phyloP scores from a whole-genome alignment of 2,113 vertebrate genomes.

The Fregata magnificens region DNA sequence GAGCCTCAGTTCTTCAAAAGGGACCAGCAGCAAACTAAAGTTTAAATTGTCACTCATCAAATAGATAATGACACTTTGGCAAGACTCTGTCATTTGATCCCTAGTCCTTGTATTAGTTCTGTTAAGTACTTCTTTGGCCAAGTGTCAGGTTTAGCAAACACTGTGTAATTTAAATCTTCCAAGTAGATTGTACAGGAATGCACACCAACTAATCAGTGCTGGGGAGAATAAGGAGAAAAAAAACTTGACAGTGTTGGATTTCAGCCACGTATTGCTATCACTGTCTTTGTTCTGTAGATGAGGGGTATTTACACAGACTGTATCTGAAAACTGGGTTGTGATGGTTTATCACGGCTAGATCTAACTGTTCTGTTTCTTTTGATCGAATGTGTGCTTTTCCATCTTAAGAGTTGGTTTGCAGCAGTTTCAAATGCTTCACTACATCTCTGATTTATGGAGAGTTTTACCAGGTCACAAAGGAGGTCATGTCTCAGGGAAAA shows the following conservation, averaged over 20 bases:
- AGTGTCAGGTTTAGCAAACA: conserved; percentile 68
- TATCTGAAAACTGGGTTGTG: background rate
- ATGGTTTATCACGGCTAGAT: background rate
- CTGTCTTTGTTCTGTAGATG: background rate
- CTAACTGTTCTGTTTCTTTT: background rate
- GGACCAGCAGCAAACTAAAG: background rate
- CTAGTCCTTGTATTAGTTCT: conserved; percentile 46
- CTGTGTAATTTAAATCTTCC: conserved; percentile 66
- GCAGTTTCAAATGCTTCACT: background rate
- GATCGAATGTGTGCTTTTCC: background rate
- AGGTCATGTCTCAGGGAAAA: background rate
- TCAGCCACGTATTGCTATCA: background rate
- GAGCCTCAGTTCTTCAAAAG: conserved; percentile 38
- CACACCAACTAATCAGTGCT: conserved; percentile 17
- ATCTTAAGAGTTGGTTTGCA: background rate
- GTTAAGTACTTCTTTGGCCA: conserved; percentile 68
- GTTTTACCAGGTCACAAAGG: background rate
- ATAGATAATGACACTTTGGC: conserved; percentile 65
- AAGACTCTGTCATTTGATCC: conserved; percentile 64
- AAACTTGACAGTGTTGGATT: background rate
- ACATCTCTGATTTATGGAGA: background rate
- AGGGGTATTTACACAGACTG: background rate
- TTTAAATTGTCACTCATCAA: conserved; percentile 66
- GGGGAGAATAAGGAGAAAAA: background rate
- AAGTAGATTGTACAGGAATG: conserved; percentile 64